Evolutionary conservation across 2,113 vertebrate genomes (phyloP), one percentile per base, ranked within the genome.

Genomic region (Cryptotis parvus): DNA sequence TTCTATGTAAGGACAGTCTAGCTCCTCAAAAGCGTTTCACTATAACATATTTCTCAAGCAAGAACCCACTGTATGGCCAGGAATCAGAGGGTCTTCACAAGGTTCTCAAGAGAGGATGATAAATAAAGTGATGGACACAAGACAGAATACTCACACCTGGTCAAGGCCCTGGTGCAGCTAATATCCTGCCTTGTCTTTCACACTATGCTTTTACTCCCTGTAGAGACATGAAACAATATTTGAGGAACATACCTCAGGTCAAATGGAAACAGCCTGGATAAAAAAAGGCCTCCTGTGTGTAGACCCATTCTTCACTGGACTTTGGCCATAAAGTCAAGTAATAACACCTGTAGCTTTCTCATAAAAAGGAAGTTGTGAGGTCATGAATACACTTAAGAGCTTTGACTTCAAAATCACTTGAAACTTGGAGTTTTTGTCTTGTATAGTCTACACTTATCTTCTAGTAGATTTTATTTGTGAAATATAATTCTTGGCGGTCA

Each of bases 111-210:
- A 94, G 72, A 83, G 49, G 69, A 95, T 95, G 96, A 96, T 95
- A 93, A 96, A 96, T 95, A 95, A 80, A 94, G 95, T 93, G 95
- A 92, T 22, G 4, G 89, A 93, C 86, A 93, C 90, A 94, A 96
- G 95, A 95, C 93, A 92, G 95, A 93, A 93, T 66, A 68, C 94
- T 94, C 94, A 91, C 96, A 96, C 93, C 94, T 95, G 95, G 95
- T 70, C 89, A 79, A 70, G 86, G 82, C 91, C 49, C 72, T 80
- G 79, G 91, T 86, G 90, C 63, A 73, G 88, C 39, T 96, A 90
- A 97, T 96, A 96, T 96, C 95, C 94, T 96, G 94, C 86, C 92
- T 95, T 1, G 73, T 96, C 96, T 94, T 93, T 95, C 90, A 93
- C 95, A 94, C 90, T 27, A 39, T 29, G 31, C 52, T 90, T 80